Evolutionary conservation across 2,797 vertebrate species (phyloP), one percentile per base, ranked within the genome.

Genomic region (Siniperca obscura): DNA sequence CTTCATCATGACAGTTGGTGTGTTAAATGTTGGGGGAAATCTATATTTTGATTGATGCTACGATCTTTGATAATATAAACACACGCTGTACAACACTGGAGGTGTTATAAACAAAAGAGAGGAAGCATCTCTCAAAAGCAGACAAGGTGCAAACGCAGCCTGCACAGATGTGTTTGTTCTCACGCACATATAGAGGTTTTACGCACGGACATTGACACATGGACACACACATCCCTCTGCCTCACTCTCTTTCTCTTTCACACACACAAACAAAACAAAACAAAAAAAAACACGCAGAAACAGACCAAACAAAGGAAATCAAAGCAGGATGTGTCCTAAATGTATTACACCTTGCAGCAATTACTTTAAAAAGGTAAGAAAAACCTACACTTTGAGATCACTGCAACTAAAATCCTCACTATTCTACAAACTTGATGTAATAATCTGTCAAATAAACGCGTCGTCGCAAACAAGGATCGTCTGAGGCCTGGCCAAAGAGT

Each of bases 1-100:
- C 92, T 94, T 94, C 91, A 94, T 93, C 90, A 89, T 85, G 93
- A 91, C 93, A 91, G 92, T 93, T 89, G 87, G 85, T 81, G 91
- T 94, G 93, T 93, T 94, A 90, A 91, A 93, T 93, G 92, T 93
- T 93, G 85, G 88, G 86, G 87, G 73, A 67, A 68, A 86, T 90
- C 91, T 94, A 93, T 93, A 93, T 89, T 93, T 90, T 91, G 93
- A 94, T 90, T 92, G 89, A 93, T 93, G 89, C 82, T 74, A 85
- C 86, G 76, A 91, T 81, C 88, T 81, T 80, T 83, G 84, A 88
- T 74, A 88, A 86, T 91, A 81, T 83, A 90, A 90, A 90, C 91
- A 92, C 53, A 80, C 64, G 74, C 59, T 53, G 74, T 84, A 81
- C 21, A 76, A 82, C 80, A 81, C 19, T 48, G 65, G 62, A 57